These are phyloP conservation scores for Drosophila peninsularis DNA, from an alignment of 2,888 invertebrate species.

Conservation along the genomic window DNA sequence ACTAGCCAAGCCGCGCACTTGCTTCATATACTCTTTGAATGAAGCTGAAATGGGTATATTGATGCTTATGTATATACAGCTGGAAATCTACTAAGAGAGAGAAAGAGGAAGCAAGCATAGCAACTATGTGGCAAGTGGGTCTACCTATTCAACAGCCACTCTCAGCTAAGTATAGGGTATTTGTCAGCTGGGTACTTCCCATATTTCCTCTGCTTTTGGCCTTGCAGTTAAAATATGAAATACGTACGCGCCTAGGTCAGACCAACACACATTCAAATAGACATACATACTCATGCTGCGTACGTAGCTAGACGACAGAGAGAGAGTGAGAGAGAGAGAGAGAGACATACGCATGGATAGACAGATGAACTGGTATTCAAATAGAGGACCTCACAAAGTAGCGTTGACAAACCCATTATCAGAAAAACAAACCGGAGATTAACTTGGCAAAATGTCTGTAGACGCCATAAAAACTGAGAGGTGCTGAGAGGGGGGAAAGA, in stretches of 20 bases:
- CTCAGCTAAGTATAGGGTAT: slow-evolving; percentile 13
- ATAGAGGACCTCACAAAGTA: slow-evolving; percentile 66
- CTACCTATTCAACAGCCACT: neutral
- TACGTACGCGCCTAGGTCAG: slow-evolving; percentile 14
- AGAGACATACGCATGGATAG: slow-evolving; percentile 15
- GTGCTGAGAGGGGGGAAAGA: neutral
- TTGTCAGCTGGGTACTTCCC: neutral
- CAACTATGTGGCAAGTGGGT: too few relatives aligned
- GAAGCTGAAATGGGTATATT: neutral
- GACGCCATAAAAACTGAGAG: slow-evolving; percentile 59
- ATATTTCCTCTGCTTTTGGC: neutral
- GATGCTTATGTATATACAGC: too few relatives aligned
- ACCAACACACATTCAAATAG: slow-evolving; percentile 44
- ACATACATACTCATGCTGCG: slow-evolving; percentile 22
- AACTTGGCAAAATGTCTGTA: slow-evolving; percentile 81
- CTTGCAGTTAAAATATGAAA: slow-evolving; percentile 29
- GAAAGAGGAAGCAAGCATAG: too few relatives aligned
- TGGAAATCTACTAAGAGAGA: too few relatives aligned
- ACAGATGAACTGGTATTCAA: slow-evolving; percentile 54
- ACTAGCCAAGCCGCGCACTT: too few relatives aligned
- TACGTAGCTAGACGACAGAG: slow-evolving; percentile 1
- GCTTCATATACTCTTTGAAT: neutral
- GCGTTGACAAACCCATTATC: slow-evolving; percentile 81
- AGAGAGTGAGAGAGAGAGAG: slow-evolving; percentile 5
- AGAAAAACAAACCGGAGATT: slow-evolving; percentile 80